A percentile compares a stretch with the other conserved stretches of the same genome.
These are phyloP conservation scores for Xerus rutilus DNA, from an alignment of 2,797 vertebrate species.

Conservation along the genomic window DNA sequence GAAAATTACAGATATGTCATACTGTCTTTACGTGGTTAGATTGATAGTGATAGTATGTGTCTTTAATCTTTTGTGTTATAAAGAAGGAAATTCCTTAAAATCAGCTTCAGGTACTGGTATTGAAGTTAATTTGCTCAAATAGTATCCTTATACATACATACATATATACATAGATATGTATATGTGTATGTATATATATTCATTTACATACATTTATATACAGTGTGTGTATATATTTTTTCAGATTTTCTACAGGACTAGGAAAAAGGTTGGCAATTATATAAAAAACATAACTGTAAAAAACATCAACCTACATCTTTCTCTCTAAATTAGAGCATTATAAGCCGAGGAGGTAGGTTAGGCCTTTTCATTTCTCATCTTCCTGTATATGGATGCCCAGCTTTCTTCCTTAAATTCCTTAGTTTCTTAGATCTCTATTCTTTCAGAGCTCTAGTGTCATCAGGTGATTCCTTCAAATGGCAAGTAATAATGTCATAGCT, in stretches of 20 bases:
- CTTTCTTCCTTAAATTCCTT: not conserved
- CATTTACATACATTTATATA: too few species aligned
- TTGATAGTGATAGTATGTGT: too few species aligned
- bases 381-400: not conserved
- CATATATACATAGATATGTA: too few species aligned
- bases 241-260: not conserved
- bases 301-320: not conserved
- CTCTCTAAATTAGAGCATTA: not conserved
- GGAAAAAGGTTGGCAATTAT: not conserved
- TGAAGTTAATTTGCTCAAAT: slow-evolving; percentile 23
- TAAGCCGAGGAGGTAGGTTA: not conserved
- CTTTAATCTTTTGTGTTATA: too few species aligned
- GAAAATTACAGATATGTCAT: not conserved
- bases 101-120: not conserved
- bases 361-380: slow-evolving; percentile 19
- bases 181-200: too few species aligned
- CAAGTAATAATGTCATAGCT: not conserved
- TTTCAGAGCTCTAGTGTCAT: not conserved
- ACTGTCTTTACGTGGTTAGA: not conserved
- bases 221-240: not conserved
- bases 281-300: not conserved
- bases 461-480: not conserved
- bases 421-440: not conserved
- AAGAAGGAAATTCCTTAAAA: too few species aligned
- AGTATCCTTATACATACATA: not conserved